A percentile compares a stretch with the other conserved stretches of the same genome.
Evolutionary conservation across 2,113 vertebrate species (phyloP).

Genomic region (Spilogale gracilis): DNA sequence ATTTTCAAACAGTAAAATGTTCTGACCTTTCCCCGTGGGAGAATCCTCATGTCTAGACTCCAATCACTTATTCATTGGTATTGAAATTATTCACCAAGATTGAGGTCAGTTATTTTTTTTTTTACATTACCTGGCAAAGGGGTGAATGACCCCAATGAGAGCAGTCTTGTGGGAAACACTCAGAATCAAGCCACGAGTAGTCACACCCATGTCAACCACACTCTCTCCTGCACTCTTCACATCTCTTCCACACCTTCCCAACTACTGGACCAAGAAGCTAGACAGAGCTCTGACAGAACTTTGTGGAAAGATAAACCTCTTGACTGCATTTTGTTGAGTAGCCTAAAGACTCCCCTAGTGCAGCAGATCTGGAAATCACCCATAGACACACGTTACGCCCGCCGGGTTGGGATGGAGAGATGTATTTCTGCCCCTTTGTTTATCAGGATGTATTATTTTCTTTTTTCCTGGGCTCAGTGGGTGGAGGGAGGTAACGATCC

Average conservation of each 20-base stretch:
- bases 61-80: not conserved
- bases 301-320: not conserved
- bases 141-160: not conserved
- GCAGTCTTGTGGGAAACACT: not conserved
- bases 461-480: not conserved
- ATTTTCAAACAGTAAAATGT: not conserved
- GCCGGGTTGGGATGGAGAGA: not conserved
- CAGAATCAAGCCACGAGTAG: not conserved
- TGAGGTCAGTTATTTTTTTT: not conserved
- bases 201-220: rapidly evolving
- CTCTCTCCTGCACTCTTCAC: rapidly evolving
- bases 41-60: not conserved
- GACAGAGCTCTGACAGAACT: not conserved
- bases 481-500: rapidly evolving
- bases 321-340: conserved; percentile 6
- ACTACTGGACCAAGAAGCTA: rapidly evolving
- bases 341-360: not conserved
- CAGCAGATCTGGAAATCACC: not conserved
- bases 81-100: not conserved
- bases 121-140: not conserved
- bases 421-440: not conserved
- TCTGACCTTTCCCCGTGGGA: not conserved
- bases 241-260: rapidly evolving
- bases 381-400: not conserved
- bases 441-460: not conserved